Base-by-base conservation (phyloP, 2,888 invertebrate genomes). In the Stenoptilia bipunctidactyla region DNA sequence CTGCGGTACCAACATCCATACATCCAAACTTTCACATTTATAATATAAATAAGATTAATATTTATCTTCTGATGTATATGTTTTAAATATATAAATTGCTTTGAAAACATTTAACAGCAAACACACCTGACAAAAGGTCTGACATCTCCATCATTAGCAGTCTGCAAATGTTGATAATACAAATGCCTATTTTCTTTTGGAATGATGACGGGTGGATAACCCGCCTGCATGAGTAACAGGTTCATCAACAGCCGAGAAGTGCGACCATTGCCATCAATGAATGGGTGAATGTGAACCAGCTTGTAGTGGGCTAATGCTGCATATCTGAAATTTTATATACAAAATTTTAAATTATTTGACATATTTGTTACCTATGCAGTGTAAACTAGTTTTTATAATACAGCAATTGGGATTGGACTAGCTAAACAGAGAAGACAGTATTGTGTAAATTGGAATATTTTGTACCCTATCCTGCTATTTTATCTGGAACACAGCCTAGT, bases 261-360 rank as follows among this genome's bases (percentile, higher is more conserved):
- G 58, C 98, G 88, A 0, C 98, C 98, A 62, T 98, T 98, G 37
- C 98, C 98, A 71, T 98, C 98, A 1, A 92, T 88, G 76, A 98
- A 98, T 0, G 98, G 98, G 82, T 98, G 98, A 51, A 98, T 97
- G 63, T 94, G 93, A 0, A 98, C 98, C 35, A 98, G 72, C 76
- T 97, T 97, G 75, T 98, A 98, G 79, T 98, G 98, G 0, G 97
- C 97, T 40, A 98, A 77, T 0, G 98, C 98, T 38, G 98, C 97
- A 63, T 93, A 93, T 68, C 96, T 94, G 52, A n/a, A 30, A 30
- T 20, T 20, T 20, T 20, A 20, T 5, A 20, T 3, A 20, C 20
- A 20, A 20, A 8, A 20, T 5, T 20, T 20, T 20, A 20, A 20
- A 20, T 20, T 20, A 20, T 3, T 20, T 20, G 20, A 5, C 20